These are phyloP conservation scores for Hypotaenidia okinawae DNA, from an alignment of 2,797 vertebrate genomes.

Conservation along the genomic window DNA sequence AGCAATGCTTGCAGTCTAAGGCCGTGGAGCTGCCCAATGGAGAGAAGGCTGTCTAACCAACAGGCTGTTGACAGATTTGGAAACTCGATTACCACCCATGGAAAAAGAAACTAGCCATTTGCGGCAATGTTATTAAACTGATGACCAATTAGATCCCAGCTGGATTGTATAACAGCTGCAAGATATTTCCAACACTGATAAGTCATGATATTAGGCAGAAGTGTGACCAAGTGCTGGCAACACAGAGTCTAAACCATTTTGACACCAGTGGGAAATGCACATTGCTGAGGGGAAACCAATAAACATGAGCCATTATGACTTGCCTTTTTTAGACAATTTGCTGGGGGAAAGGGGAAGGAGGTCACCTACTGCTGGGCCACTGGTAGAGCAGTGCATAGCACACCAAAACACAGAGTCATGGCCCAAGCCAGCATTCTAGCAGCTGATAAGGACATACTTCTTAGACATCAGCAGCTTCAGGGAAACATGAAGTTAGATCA, in stretches of 20 bases:
- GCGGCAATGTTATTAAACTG: background rate
- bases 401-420: background rate
- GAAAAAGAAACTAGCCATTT: slow-evolving; percentile 8
- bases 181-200: slow-evolving; percentile 13
- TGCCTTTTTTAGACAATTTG: background rate
- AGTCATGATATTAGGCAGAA: background rate
- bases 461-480: background rate
- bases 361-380: background rate
- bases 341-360: background rate
- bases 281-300: background rate
- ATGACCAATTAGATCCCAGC: slow-evolving; percentile 18
- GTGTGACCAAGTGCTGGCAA: slow-evolving; percentile 1
- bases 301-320: background rate
- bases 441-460: background rate
- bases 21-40: background rate
- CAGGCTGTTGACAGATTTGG: slow-evolving; percentile 22
- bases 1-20: background rate
- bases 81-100: background rate
- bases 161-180: slow-evolving; percentile 21
- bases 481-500: background rate
- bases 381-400: background rate
- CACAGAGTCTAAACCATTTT: background rate
- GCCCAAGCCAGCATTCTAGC: background rate
- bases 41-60: background rate
- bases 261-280: background rate